Percentiles rank a stretch among this genome's conserved stretches.
Evolutionary conservation across 2,888 invertebrate species (phyloP).

Genomic region (Nesidiocoris tenuis): DNA sequence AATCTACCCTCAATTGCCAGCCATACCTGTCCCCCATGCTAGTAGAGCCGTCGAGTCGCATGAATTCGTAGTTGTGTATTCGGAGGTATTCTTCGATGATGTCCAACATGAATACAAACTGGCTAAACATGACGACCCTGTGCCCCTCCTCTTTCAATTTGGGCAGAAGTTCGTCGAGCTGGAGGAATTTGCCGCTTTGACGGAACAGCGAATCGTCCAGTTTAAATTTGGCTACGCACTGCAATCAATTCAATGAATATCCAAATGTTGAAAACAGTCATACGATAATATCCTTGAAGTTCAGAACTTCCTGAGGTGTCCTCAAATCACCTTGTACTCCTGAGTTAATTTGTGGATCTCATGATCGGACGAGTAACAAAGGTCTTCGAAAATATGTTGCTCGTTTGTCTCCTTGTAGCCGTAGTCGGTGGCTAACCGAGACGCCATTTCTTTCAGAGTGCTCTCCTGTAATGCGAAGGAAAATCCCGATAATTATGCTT

Average conservation of each 20-base stretch:
- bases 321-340: slow-evolving; percentile 60
- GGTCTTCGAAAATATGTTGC: slow-evolving; percentile 80
- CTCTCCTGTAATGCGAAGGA: slow-evolving; percentile 49
- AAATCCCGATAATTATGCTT: no score
- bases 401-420: slow-evolving; percentile 74
- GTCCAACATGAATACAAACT: slow-evolving; percentile 94
- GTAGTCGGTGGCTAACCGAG: slow-evolving; percentile 65
- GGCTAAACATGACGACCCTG: slow-evolving; percentile 89
- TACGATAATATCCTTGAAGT: no score
- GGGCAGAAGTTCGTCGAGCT: slow-evolving; percentile 75
- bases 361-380: slow-evolving; percentile 86
- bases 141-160: slow-evolving; percentile 71
- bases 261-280: no score
- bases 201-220: slow-evolving; percentile 71
- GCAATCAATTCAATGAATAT: slow-evolving; percentile 50
- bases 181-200: slow-evolving; percentile 82
- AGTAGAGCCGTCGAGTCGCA: slow-evolving; percentile 87
- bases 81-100: slow-evolving; percentile 83
- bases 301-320: no score
- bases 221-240: slow-evolving; percentile 60
- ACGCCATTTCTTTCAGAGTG: slow-evolving; percentile 63
- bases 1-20: no score
- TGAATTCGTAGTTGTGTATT: slow-evolving; percentile 69
- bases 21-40: slow-evolving; percentile 79
- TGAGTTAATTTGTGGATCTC: slow-evolving; percentile 79